Evolutionary conservation across 2,797 vertebrate genomes (phyloP).

Genomic region (Chaetophractus vellerosus): DNA sequence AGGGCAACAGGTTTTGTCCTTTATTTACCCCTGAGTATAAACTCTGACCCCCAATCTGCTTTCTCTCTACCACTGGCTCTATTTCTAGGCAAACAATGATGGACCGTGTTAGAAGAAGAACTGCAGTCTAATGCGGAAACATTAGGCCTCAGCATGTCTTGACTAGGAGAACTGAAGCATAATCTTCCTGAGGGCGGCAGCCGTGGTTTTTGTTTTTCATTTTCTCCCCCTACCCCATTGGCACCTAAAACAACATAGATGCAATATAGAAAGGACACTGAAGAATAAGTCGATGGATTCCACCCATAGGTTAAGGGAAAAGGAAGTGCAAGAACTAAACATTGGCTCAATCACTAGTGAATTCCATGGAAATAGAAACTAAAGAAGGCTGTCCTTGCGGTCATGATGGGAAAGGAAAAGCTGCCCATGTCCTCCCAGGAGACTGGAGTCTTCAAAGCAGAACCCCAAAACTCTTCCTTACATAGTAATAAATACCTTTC

Average conservation of each 20-base stretch:
- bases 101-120: background rate
- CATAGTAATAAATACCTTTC: constrained; percentile 39
- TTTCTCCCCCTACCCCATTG: background rate
- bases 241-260: background rate
- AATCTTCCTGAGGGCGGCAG: background rate
- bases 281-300: background rate
- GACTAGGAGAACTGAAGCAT: background rate
- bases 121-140: background rate
- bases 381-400: background rate
- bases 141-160: background rate
- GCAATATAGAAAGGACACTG: background rate
- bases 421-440: background rate
- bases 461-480: constrained; percentile 61
- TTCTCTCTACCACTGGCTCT: background rate
- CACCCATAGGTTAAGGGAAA: background rate
- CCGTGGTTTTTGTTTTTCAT: background rate
- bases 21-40: background rate
- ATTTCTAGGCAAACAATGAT: background rate
- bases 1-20: background rate
- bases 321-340: background rate
- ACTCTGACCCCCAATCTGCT: background rate
- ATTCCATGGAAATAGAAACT: background rate
- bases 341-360: background rate
- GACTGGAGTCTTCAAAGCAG: constrained; percentile 50
- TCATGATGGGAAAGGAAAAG: background rate